Evolutionary conservation across 53 echinoderm and acorn worm genomes (phyloP).

Genomic region (Astropecten irregularis): DNA sequence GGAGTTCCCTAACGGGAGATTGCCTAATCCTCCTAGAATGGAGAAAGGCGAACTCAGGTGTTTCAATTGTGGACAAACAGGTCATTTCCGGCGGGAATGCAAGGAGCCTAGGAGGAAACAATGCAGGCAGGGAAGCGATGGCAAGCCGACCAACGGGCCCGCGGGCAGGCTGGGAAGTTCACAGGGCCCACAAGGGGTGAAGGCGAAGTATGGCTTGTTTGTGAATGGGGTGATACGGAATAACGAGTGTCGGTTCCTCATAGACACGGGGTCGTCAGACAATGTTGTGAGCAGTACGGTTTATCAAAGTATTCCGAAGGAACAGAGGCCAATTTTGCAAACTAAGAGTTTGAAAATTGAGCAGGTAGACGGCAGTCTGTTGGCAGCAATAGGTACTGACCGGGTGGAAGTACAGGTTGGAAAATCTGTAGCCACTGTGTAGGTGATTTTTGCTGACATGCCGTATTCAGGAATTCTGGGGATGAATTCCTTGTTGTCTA

Average conservation of each 20-base stretch:
- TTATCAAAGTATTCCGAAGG: slow-evolving; percentile 41
- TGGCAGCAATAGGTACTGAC: slow-evolving; percentile 38
- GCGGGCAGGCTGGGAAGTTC: slow-evolving; percentile 9
- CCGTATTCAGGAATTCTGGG: slow-evolving; percentile 33
- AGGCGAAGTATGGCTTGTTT: slow-evolving; percentile 39
- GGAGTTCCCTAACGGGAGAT: neutral
- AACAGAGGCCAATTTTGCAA: slow-evolving; percentile 33
- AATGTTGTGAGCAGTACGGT: slow-evolving; percentile 38
- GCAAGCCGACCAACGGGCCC: slow-evolving; percentile 32
- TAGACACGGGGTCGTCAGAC: slow-evolving; percentile 68
- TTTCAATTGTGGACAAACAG: slow-evolving; percentile 46
- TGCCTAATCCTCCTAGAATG: neutral
- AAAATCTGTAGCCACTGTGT: neutral
- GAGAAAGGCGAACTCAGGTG: slow-evolving; percentile 11
- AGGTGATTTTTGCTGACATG: slow-evolving; percentile 66
- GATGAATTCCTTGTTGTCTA: slow-evolving; percentile 30
- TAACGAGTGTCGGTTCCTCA: slow-evolving; percentile 18
- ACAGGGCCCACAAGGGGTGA: neutral
- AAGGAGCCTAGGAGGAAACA: neutral
- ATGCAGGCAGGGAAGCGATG: neutral
- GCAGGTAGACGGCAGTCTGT: slow-evolving; percentile 53
- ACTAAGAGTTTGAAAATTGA: neutral
- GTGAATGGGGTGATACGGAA: slow-evolving; percentile 37
- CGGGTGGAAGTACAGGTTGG: slow-evolving; percentile 50
- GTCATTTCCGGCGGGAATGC: neutral